Percentiles rank a stretch among this genome's conserved stretches.
Evolutionary conservation across 2,888 invertebrate genomes (phyloP).

Genomic region (Caenorhabditis becei): DNA sequence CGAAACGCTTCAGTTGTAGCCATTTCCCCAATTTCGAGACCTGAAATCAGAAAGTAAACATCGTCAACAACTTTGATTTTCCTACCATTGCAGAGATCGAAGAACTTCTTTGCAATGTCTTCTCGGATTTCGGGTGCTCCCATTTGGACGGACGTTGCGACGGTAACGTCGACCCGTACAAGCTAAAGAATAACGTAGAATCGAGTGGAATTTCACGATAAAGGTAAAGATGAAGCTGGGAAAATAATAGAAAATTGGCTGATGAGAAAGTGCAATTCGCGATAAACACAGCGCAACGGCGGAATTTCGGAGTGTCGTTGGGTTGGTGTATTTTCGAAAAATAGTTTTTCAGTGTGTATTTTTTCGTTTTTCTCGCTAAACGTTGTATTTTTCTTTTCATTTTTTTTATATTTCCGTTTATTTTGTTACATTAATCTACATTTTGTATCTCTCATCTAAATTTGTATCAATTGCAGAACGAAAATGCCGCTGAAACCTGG

Average conservation of each 20-base stretch:
- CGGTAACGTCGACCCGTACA: constrained; percentile 35
- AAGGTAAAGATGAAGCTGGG: neutral
- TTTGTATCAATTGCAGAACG: neutral
- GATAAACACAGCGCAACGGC: constrained; percentile 25
- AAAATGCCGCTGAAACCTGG: constrained; percentile 58
- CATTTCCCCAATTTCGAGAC: constrained; percentile 63
- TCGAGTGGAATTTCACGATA: constrained; percentile 2
- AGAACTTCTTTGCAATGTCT: constrained; percentile 42
- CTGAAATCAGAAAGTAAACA: constrained; percentile 48
- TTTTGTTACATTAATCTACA: no score
- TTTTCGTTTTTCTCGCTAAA: neutral
- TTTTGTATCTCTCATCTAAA: neutral
- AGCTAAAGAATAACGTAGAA: constrained; percentile 18
- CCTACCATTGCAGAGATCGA: constrained; percentile 49
- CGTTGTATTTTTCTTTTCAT: constrained; percentile 4
- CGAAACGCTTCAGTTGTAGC: constrained; percentile 55
- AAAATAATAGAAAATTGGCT: constrained; percentile 5
- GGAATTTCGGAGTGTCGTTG: constrained; percentile 42
- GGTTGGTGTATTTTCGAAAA: neutral
- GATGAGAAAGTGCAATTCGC: constrained; percentile 6
- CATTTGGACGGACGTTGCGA: constrained; percentile 19
- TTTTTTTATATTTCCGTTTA: neutral
- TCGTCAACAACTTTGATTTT: constrained; percentile 5
- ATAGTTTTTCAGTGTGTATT: neutral
- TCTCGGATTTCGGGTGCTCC: constrained; percentile 4